Evolutionary conservation across 2,113 vertebrate species (phyloP), one percentile per base, ranked within the genome.

Genomic region (Perca fluviatilis): DNA sequence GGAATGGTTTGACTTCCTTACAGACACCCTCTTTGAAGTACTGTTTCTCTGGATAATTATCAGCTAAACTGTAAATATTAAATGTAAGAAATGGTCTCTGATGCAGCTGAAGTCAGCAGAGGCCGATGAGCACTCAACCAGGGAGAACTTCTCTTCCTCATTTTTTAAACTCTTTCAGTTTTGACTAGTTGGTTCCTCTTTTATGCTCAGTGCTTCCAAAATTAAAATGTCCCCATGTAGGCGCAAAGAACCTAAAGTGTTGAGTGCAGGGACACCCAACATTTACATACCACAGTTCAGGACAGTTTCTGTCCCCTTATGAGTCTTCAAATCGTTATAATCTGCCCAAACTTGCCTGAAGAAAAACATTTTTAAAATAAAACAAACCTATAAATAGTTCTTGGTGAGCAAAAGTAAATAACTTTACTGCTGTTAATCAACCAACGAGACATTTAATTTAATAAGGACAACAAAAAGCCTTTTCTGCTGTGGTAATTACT

Each of bases 131-230:
- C 74, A 36, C 7, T 76, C 40, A 51, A 71, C n/a, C 82, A 47
- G 1, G 51, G 9, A 75, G 1, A 51, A 50, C 63, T 85, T 50
- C 80, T 88, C 74, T 88, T 91, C 86, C 75, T 86, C 89, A 86
- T 90, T 88, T 84, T 63, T 23, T 0, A 12, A 4, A 46, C 9
- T 43, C 30, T 77, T 73, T 79, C 57, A 71, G 36, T 83, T 89
- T 86, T 6, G 0, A 21, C 49, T 36, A 3, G 9, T 21, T 15
- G n/a, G 46, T 88, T 91, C 86, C 86, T 88, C 89, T 89, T 91
- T 90, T 82, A 64, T 67, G 57, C 81, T 83, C 78, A 18, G 21
- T 8, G 36, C 57, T 62, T 60, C 33, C 12, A 75, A 73, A 18
- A 40, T 30, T 23, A 30, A 43, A 4, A 27, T 25, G 23, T 51